Conservation (phyloP, 2,797 vertebrate genomes). For the Cyclura pinguis region DNA sequence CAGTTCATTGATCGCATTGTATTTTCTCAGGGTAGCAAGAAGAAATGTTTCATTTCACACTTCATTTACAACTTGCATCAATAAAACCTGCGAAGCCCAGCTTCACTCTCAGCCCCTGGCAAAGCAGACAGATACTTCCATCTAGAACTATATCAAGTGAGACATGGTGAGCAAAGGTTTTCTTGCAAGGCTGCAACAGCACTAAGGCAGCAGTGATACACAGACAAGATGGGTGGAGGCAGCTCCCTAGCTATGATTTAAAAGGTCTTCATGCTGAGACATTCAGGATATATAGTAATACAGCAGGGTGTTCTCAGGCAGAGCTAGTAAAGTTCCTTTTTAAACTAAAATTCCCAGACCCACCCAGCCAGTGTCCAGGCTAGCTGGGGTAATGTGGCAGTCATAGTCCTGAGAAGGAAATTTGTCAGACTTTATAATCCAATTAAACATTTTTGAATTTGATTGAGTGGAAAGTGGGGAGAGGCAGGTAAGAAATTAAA, state of each 20-base stretch:
- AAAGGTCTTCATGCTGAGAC: neutral
- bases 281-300: neutral
- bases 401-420: no score
- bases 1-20: neutral
- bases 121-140: constrained; percentile 15
- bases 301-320: neutral
- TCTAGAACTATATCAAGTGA: neutral
- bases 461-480: no score
- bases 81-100: neutral
- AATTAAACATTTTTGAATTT: neutral
- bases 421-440: no score
- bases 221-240: neutral
- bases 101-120: neutral
- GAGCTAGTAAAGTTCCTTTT: no score
- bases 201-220: neutral
- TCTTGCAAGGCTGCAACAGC: neutral
- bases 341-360: no score
- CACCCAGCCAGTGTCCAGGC: no score
- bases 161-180: neutral
- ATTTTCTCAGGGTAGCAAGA: constrained; percentile 21
- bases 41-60: neutral
- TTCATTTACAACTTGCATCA: constrained; percentile 30
- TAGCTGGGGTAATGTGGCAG: no score
- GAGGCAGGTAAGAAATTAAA: no score
- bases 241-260: neutral